Evolutionary conservation across 2,113 vertebrate species (phyloP), one percentile per base, ranked within the genome.

Genomic region (Sardina pilchardus): DNA sequence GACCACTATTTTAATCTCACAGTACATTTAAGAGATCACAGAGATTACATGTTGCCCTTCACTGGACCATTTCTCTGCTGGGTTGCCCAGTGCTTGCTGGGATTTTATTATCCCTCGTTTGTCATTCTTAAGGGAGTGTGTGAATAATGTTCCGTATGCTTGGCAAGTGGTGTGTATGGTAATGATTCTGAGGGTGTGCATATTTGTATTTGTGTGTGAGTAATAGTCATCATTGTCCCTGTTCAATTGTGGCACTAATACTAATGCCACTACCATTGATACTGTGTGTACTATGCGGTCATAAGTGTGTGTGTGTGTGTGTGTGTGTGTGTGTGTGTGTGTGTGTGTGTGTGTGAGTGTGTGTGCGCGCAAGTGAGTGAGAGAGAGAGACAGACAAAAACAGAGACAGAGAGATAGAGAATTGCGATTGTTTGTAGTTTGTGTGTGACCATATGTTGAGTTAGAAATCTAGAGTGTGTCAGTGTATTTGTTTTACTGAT

Each of bases 171-270:
- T 50, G 48, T 53, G 21, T 59, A 24, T 59, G 53, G 4, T 5
- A 21, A 24, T 59, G 53, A 1, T 59, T 59, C 19, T 59, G 21
- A 53, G 0, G 50, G 17, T 59, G 19, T 59, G 21, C 4, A 6
- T 47, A 47, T 59, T 24, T 24, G 53, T 24, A 36, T 67, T 36
- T 17, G 24, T 53, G n/a, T 36, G 19, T 59, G 84, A 90, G 50
- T 81, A 26, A 59, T 59, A 19, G 53, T 59, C 7, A 24, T 59
- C 53, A 59, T 24, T 59, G 21, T 19, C 53, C 21, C 19, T 24
- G 19, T 21, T 59, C 21, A 59, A 24, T 21, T 59, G 53, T 56
- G 19, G n/a, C n/a, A n/a, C n/a, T n/a, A n/a, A n/a, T n/a, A n/a
- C n/a, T n/a, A n/a, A n/a, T n/a, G n/a, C n/a, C n/a, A n/a, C n/a